These are phyloP conservation scores for Drymodes brunneopygia DNA, from an alignment of 2,113 vertebrate species.

Conservation along the genomic window DNA sequence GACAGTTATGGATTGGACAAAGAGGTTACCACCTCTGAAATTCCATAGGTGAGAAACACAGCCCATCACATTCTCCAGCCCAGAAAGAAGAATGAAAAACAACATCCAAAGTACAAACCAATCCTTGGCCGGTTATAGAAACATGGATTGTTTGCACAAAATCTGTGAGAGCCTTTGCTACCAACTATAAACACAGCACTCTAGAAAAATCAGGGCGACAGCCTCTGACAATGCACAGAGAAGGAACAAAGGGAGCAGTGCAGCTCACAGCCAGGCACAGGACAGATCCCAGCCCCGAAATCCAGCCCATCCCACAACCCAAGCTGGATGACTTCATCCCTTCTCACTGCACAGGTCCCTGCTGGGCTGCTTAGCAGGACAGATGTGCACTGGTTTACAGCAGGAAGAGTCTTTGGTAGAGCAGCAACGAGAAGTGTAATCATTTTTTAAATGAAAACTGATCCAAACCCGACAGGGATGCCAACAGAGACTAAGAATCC, in stretches of 20 bases:
- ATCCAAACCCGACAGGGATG: conserved; percentile 20
- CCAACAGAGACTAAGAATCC: conserved; percentile 7
- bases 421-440: neutral
- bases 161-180: too few species aligned
- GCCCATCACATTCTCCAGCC: too few species aligned
- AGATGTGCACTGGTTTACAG: conserved; percentile 19
- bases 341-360: neutral
- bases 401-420: neutral
- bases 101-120: too few species aligned
- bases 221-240: neutral
- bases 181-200: too few species aligned
- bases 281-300: neutral
- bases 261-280: neutral
- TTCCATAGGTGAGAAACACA: too few species aligned
- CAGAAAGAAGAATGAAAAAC: too few species aligned
- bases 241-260: neutral
- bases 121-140: too few species aligned
- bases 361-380: neutral
- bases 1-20: too few species aligned
- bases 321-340: neutral
- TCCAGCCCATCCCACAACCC: neutral
- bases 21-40: too few species aligned
- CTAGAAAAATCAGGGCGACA: too few species aligned
- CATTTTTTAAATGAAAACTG: conserved; percentile 12
- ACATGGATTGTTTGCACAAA: too few species aligned